Base-by-base conservation (phyloP, 2,797 vertebrate species). In the Sebastes trivittatus region DNA sequence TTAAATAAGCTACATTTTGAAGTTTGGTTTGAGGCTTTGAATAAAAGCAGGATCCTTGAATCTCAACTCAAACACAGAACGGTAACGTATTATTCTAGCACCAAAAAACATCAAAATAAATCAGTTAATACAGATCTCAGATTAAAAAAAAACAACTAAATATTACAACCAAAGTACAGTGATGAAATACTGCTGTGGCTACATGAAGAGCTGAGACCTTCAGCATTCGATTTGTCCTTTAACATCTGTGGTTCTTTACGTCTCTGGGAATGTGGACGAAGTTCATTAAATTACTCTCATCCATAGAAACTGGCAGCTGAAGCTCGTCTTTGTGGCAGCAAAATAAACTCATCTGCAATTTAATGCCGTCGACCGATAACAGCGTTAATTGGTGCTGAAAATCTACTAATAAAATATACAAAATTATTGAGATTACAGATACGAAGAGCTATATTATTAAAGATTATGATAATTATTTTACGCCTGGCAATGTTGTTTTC, bases 191-290 rank as follows among this genome's bases (percentile, higher is more conserved):
- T 62, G 72, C 2, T 61, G 77, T 30, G 72, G 82, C 78, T 80
- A 78, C 86, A 81, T 59, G 0, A 59, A 7, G 36, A 78, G 62
- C 67, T 61, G 59, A 14, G 64, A 68, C 25, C 42, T 66, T 74
- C 62, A 79, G 71, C 29, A 36, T 10, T 2, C 20, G 6, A 46
- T 67, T 74, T 3, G 5, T 61, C 66, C 16, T 38, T 27, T 20
- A 49, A 49, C 14, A 49, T 6, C 29, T 65, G 5, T 13, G 27
- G 4, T 20, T 61, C 27, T 75, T 59, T 29, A 6, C 8, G 7
- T 58, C 65, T 61, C 61, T 52, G 46, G 69, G 77, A 88, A 88
- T 80, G 84, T 82, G 69, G 68, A 64, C 68, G 63, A 85, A 88
- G 87, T 46, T 66, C 23, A 56, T 25, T 1, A 62, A 66, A 36